Conservation (phyloP, 2,888 invertebrate species). For the Selenia dentaria region DNA sequence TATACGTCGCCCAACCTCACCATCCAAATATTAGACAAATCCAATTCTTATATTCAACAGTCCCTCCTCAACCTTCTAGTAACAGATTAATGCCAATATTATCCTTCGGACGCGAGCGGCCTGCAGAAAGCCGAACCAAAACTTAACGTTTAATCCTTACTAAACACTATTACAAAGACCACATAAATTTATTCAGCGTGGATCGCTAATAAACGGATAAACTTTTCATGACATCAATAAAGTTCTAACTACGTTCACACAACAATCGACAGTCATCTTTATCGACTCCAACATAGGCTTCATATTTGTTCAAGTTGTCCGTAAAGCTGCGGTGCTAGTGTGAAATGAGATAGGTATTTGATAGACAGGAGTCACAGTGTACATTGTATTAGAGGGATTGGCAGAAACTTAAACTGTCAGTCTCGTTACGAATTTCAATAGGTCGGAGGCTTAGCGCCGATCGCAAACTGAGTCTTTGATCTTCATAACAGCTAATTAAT, state of each 20-base stretch:
- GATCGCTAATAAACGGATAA: slow-evolving; percentile 70
- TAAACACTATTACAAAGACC: slow-evolving; percentile 73
- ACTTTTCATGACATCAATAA: slow-evolving; percentile 48
- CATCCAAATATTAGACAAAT: slow-evolving; percentile 56
- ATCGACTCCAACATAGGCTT: slow-evolving; percentile 32
- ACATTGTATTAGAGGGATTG: slow-evolving; percentile 61
- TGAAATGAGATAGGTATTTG: slow-evolving; percentile 58
- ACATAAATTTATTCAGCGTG: slow-evolving; percentile 71
- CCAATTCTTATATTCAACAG: slow-evolving; percentile 68
- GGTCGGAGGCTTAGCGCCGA: slow-evolving; percentile 60
- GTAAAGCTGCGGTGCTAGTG: slow-evolving; percentile 46
- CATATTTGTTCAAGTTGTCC: slow-evolving; percentile 34
- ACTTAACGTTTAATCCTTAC: slow-evolving; percentile 66
- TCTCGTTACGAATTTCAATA: slow-evolving; percentile 65
- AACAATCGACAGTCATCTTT: slow-evolving; percentile 37
- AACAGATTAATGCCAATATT: slow-evolving; percentile 74
- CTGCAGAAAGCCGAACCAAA: slow-evolving; percentile 54
- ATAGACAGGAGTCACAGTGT: slow-evolving; percentile 69
- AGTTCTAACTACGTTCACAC: slow-evolving; percentile 36
- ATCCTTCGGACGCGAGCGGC: slow-evolving; percentile 59
- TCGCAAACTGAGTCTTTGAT: slow-evolving; percentile 72
- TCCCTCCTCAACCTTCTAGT: slow-evolving; percentile 58
- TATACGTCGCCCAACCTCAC: slow-evolving; percentile 40
- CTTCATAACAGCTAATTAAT: slow-evolving; percentile 77
- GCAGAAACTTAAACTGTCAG: slow-evolving; percentile 71